Conservation (phyloP, 2,888 invertebrate species). For the Dendrolimus pini region DNA sequence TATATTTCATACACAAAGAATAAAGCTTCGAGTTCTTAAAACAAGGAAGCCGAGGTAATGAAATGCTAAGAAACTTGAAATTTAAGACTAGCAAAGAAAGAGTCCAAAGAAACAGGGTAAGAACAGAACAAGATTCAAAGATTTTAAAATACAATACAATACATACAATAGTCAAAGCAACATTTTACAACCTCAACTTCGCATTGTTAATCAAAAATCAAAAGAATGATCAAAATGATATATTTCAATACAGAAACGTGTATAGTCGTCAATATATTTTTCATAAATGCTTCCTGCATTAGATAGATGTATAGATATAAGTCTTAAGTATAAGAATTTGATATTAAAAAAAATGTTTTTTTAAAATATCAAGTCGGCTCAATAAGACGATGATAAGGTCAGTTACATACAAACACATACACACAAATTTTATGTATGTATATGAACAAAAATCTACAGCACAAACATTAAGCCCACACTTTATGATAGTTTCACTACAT, state of each 20-base stretch:
- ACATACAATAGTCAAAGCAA: slow-evolving; percentile 16
- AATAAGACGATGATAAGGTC: background rate
- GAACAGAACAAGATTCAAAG: slow-evolving; percentile 2
- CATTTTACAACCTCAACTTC: slow-evolving; percentile 70
- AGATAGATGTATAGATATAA: too few species aligned
- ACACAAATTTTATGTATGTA: too few species aligned
- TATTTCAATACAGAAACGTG: slow-evolving; percentile 8
- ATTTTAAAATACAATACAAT: too few species aligned
- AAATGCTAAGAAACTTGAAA: slow-evolving; percentile 36
- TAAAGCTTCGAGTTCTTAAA: slow-evolving; percentile 29
- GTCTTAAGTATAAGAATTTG: background rate
- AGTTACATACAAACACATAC: too few species aligned
- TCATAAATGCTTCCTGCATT: background rate
- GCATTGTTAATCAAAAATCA: slow-evolving; percentile 41
- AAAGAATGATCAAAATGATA: slow-evolving; percentile 34
- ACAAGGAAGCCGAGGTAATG: slow-evolving; percentile 63
- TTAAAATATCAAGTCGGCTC: background rate
- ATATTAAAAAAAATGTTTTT: background rate
- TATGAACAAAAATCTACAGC: too few species aligned
- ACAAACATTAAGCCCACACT: too few species aligned
- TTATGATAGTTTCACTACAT: too few species aligned
- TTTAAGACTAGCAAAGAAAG: slow-evolving; percentile 11
- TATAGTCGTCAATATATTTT: background rate
- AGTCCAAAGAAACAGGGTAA: slow-evolving; percentile 11
- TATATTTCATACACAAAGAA: slow-evolving; percentile 3